These are phyloP conservation scores for Karalla daura DNA, from an alignment of 2,797 vertebrate genomes.

Conservation along the genomic window DNA sequence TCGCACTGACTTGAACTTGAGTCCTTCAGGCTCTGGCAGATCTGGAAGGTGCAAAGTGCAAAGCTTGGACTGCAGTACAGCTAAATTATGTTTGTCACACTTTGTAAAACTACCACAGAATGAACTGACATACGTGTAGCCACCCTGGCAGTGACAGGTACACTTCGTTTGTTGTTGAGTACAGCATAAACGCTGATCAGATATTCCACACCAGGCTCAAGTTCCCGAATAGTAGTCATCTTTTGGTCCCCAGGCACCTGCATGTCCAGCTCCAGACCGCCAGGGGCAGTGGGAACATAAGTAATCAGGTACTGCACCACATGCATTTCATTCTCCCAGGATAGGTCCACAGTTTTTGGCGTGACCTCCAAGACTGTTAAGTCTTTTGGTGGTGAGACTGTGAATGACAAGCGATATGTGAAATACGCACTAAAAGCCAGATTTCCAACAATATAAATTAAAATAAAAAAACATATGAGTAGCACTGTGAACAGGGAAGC, in stretches of 20 bases:
- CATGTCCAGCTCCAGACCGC: conserved; percentile 93
- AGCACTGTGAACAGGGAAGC: too few species aligned
- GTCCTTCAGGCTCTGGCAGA: conserved; percentile 94
- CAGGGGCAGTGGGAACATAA: conserved; percentile 89
- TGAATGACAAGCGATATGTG: too few species aligned
- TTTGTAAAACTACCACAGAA: not conserved
- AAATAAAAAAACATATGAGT: not conserved
- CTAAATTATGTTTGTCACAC: not conserved
- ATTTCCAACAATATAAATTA: not conserved
- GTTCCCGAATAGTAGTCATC: conserved; percentile 88
- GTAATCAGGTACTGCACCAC: conserved; percentile 92
- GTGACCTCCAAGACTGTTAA: conserved; percentile 90
- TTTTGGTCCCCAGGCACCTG: conserved; percentile 91
- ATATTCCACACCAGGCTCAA: conserved; percentile 96
- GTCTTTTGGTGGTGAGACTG: conserved; percentile 94
- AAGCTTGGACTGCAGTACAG: not conserved
- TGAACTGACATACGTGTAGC: conserved; percentile 89
- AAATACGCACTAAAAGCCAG: too few species aligned
- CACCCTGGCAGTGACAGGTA: conserved; percentile 94
- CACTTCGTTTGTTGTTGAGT: conserved; percentile 93
- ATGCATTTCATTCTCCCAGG: conserved; percentile 94
- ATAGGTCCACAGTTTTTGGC: conserved; percentile 91
- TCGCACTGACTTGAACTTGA: conserved; percentile 95
- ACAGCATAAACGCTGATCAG: conserved; percentile 96
- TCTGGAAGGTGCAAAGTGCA: conserved; percentile 81